A percentile compares a stretch with the other conserved stretches of the same genome.
phyloP scores from a whole-genome alignment of 2,113 vertebrate genomes.

The Sprattus sprattus region DNA sequence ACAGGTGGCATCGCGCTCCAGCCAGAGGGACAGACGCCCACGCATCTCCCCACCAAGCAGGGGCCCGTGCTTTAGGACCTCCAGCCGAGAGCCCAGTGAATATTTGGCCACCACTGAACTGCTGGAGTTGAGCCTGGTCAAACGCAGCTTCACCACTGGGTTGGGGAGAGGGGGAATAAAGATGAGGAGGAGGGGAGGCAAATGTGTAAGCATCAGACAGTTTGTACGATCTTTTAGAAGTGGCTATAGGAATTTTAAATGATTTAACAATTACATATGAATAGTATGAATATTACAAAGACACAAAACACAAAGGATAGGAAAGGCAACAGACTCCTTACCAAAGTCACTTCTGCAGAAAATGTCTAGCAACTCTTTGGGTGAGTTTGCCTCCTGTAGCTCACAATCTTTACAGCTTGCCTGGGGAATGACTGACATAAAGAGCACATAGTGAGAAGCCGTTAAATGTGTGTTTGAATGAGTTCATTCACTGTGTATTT shows the following conservation, averaged over 20 bases:
- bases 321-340: conserved; percentile 59
- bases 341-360: conserved; percentile 81
- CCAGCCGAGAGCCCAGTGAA: conserved; percentile 69
- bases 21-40: conserved; percentile 71
- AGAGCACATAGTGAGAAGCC: not conserved
- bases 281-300: not conserved
- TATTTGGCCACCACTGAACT: conserved; percentile 70
- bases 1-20: conserved; percentile 79
- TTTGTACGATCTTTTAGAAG: not conserved
- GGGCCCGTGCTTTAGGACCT: conserved; percentile 77
- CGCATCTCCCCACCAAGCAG: conserved; percentile 72
- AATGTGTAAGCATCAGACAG: not conserved
- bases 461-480: not conserved
- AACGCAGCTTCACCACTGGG: conserved; percentile 78
- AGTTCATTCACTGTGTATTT: too few species aligned
- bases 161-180: not conserved
- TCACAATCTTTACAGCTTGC: conserved; percentile 84
- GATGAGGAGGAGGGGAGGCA: not conserved
- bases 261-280: too few species aligned
- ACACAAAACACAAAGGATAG: not conserved
- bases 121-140: conserved; percentile 69
- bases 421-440: conserved; percentile 66
- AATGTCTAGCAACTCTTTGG: conserved; percentile 75
- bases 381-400: conserved; percentile 73
- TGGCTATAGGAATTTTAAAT: not conserved